Percentiles rank a stretch among this genome's conserved stretches.
Conservation (phyloP, 2,113 vertebrate species). For the Zosterops lateralis region DNA sequence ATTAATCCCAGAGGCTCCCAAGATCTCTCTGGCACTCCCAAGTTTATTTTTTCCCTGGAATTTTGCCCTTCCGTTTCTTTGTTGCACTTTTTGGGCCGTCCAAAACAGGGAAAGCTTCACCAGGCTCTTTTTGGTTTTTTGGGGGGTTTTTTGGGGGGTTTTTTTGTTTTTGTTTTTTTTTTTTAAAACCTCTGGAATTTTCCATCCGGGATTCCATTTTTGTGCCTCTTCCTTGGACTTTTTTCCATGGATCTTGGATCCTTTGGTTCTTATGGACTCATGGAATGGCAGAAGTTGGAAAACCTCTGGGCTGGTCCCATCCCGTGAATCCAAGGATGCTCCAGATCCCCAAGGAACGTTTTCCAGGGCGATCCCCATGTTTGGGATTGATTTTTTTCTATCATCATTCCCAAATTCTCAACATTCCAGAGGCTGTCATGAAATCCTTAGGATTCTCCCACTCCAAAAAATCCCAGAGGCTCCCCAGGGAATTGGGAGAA, state of each 20-base stretch:
- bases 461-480: background rate
- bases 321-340: background rate
- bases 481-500: background rate
- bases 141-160: no score
- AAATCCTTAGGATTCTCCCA: background rate
- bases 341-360: no score
- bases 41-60: background rate
- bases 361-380: fast-evolving
- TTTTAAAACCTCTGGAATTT: background rate
- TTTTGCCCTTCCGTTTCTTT: background rate
- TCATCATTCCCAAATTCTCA: background rate
- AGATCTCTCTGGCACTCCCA: background rate
- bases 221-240: background rate
- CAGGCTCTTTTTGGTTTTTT: background rate
- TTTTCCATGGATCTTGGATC: background rate
- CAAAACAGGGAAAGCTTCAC: background rate
- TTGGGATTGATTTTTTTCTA: background rate
- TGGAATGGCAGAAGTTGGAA: background rate
- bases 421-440: background rate
- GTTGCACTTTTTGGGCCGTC: background rate
- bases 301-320: background rate
- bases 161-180: background rate
- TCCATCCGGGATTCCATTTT: no score
- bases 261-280: background rate
- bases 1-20: background rate